Percentiles rank a stretch among this genome's conserved stretches.
Conservation (phyloP, 1,140 invertebrate species). For the Meloidogyne exigua region DNA sequence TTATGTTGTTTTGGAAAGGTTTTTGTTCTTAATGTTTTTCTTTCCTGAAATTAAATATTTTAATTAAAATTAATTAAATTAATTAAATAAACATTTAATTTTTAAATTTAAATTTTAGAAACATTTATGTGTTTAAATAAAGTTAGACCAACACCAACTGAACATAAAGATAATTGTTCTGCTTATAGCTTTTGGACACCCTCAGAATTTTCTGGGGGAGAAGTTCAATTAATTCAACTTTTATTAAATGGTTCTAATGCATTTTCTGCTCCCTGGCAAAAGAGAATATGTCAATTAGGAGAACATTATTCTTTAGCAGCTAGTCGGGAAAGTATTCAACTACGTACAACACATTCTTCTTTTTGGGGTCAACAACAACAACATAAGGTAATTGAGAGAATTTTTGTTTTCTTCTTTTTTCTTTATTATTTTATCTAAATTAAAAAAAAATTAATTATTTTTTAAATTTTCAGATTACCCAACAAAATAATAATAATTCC, state of each 20-base stretch:
- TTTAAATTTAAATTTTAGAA: conserved; percentile 5
- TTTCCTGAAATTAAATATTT: too few relatives aligned
- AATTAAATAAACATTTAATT: neutral
- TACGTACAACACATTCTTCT: conserved; percentile 33
- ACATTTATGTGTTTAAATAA: conserved; percentile 37
- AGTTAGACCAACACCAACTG: conserved; percentile 25
- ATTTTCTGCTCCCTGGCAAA: conserved; percentile 6
- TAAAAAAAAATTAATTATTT: neutral
- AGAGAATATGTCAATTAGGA: neutral
- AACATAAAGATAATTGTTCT: conserved; percentile 32
- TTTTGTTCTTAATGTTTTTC: too few relatives aligned
- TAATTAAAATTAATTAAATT: too few relatives aligned
- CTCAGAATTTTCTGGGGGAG: neutral
- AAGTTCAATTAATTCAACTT: conserved; percentile 11
- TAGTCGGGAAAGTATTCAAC: conserved; percentile 14
- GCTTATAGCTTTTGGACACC: conserved; percentile 25
- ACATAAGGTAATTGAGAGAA: too few relatives aligned
- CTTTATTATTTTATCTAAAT: too few relatives aligned
- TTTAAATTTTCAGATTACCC: neutral
- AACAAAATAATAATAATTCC: neutral
- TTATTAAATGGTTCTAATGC: neutral
- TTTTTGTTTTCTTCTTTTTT: too few relatives aligned
- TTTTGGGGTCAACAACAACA: conserved; percentile 24
- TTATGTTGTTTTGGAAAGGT: too few relatives aligned
- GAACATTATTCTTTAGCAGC: conserved; percentile 19